Conservation (phyloP, 2,888 invertebrate genomes). For the Octodonta nipae region DNA sequence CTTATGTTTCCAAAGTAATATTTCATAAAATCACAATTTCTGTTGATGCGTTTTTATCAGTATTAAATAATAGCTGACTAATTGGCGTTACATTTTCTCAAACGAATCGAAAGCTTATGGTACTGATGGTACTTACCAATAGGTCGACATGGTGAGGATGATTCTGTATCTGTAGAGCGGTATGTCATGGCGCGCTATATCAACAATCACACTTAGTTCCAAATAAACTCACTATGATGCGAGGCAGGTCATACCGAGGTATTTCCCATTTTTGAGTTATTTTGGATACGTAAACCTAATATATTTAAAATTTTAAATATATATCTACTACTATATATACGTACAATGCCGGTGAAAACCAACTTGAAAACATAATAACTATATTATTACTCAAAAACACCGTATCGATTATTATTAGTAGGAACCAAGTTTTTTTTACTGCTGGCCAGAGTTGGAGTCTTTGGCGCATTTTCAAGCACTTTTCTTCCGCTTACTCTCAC, state of each 20-base stretch:
- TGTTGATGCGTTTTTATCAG: too few relatives aligned
- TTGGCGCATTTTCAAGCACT: constrained; percentile 10
- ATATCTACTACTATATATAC: constrained; percentile 39
- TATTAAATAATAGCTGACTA: too few relatives aligned
- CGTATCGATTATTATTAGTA: constrained; percentile 40
- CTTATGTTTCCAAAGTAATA: too few relatives aligned
- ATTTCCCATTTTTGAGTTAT: constrained; percentile 40
- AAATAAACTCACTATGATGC: constrained; percentile 64
- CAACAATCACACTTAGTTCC: constrained; percentile 65
- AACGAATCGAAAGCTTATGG: too few relatives aligned
- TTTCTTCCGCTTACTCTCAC: constrained; percentile 21
- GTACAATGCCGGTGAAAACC: constrained; percentile 37
- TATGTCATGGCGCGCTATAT: constrained; percentile 28
- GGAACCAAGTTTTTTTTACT: constrained; percentile 36
- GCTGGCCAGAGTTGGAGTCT: constrained; percentile 27
- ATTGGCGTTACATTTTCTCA: too few relatives aligned
- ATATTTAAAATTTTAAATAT: constrained; percentile 38
- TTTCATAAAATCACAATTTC: too few relatives aligned
- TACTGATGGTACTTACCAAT: too few relatives aligned
- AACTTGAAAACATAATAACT: constrained; percentile 38
- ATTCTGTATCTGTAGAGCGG: not conserved
- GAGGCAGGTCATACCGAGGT: constrained; percentile 49
- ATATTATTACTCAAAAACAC: constrained; percentile 37
- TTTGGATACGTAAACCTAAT: constrained; percentile 41
- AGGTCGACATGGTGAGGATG: too few relatives aligned